These are phyloP conservation scores for Hipparchia semele DNA, from an alignment of 2,888 invertebrate species.

Conservation along the genomic window DNA sequence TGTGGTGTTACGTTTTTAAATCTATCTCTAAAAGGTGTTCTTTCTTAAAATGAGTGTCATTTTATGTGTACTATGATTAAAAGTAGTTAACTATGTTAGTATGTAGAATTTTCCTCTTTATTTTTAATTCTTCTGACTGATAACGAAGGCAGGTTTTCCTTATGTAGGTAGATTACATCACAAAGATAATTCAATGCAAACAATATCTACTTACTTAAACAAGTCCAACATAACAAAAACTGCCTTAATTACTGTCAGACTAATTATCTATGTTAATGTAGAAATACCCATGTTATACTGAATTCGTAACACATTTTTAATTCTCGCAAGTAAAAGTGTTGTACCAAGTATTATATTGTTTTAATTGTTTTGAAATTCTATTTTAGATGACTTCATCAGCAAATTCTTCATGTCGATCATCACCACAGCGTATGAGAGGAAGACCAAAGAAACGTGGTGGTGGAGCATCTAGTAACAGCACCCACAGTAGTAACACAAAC, in stretches of 20 bases:
- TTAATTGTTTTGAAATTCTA: background rate
- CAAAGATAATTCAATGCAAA: background rate
- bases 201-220: background rate
- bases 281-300: background rate
- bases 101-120: no score
- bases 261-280: background rate
- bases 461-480: constrained; percentile 56
- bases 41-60: no score
- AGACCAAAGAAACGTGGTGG: constrained; percentile 69
- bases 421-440: constrained; percentile 74
- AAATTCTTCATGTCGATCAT: constrained; percentile 77
- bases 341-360: background rate
- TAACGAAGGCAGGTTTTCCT: background rate
- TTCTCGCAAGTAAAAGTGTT: background rate
- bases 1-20: background rate
- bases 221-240: background rate
- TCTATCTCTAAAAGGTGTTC: no score
- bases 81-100: no score
- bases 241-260: background rate
- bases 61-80: no score
- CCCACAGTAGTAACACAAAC: constrained; percentile 55
- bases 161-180: background rate
- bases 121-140: no score
- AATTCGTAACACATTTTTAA: background rate
- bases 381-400: constrained; percentile 78